Conservation (phyloP, 2,888 invertebrate species). For the Hirudinaria manillensis region DNA sequence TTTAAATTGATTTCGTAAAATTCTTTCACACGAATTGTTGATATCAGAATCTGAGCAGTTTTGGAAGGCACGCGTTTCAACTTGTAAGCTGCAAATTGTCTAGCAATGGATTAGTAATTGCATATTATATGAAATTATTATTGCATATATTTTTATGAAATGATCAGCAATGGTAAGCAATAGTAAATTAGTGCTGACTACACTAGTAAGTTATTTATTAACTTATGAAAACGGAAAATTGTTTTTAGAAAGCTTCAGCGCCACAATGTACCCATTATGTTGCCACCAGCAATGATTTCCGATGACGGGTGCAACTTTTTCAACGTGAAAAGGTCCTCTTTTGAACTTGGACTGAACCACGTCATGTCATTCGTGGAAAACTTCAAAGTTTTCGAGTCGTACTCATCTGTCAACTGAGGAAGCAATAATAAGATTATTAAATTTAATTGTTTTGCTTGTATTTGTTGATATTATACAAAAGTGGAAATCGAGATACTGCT, state of each 20-base stretch:
- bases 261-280: constrained; percentile 55
- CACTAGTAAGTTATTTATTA: too few species aligned
- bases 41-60: neutral
- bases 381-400: constrained; percentile 62
- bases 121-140: too few species aligned
- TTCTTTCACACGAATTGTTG: neutral
- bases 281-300: constrained; percentile 74
- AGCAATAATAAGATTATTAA: constrained; percentile 30
- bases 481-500: too few species aligned
- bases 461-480: too few species aligned
- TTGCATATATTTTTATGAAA: too few species aligned
- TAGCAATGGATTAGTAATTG: neutral
- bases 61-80: neutral
- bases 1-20: neutral
- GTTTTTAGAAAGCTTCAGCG: too few species aligned
- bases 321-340: constrained; percentile 64
- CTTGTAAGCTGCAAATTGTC: neutral
- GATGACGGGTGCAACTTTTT: constrained; percentile 57
- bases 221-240: too few species aligned
- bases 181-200: too few species aligned
- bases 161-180: too few species aligned
- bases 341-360: constrained; percentile 70
- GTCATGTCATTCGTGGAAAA: constrained; percentile 63
- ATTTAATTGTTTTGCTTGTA: too few species aligned
- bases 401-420: constrained; percentile 49